A percentile compares a stretch with the other conserved stretches of the same genome.
Conservation (phyloP, 2,888 invertebrate genomes). For the Timandra comae region DNA sequence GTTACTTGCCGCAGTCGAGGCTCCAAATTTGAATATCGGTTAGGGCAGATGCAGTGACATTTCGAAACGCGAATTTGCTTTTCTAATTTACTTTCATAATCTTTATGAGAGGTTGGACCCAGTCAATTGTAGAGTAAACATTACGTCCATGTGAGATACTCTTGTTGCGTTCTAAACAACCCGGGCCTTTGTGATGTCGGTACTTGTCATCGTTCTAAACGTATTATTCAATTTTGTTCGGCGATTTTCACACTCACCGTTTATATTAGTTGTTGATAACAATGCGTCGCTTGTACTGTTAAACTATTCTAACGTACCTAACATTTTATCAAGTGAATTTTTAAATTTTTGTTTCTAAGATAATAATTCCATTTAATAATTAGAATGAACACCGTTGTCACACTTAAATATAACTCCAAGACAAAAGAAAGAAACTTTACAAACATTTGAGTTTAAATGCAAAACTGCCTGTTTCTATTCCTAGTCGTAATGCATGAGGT, state of each 20-base stretch:
- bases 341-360: too few species aligned
- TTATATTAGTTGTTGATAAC: conserved; percentile 15
- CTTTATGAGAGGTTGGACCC: conserved; percentile 19
- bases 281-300: not conserved
- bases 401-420: too few species aligned
- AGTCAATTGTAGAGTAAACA: conserved; percentile 23
- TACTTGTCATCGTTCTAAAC: conserved; percentile 17
- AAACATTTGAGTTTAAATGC: too few species aligned
- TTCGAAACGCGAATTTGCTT: conserved; percentile 24
- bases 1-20: conserved; percentile 16
- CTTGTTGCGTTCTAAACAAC: conserved; percentile 14
- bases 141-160: conserved; percentile 6
- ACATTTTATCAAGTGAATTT: too few species aligned
- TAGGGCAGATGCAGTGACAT: conserved; percentile 30
- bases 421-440: too few species aligned
- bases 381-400: too few species aligned
- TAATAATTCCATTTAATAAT: too few species aligned
- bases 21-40: conserved; percentile 30
- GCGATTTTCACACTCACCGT: conserved; percentile 14
- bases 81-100: conserved; percentile 32
- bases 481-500: too few species aligned
- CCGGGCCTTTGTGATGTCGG: conserved; percentile 14
- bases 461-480: too few species aligned
- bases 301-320: too few species aligned
- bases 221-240: conserved; percentile 21